Base-by-base conservation (phyloP, 2,888 invertebrate species). In the Drosophila meridiana region DNA sequence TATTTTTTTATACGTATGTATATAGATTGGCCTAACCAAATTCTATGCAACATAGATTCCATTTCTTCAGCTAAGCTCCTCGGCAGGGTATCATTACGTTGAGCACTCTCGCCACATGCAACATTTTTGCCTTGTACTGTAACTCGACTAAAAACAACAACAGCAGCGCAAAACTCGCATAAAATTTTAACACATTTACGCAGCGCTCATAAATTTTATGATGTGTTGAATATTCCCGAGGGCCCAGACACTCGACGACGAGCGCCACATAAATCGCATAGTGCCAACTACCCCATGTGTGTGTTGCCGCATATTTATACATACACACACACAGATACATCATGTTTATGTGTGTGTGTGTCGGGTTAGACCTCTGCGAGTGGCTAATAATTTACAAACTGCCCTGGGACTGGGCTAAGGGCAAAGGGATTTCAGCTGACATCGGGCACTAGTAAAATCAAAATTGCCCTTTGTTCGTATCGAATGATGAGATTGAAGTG, bases 181-280 rank as follows among this genome's bases (percentile, higher is more conserved):
- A 45, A 69, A 69, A 81, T 70, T 83, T 83, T 60, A 81, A 80
- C 74, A 77, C 78, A 66, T 81, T 76, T 72, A 64, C 78, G 74
- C 75, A 81, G 64, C 81, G 84, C 84, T 81, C 78, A 75, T 81
- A 84, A 75, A 84, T 78, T 82, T 84, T 55, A 82, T 73, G 82
- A 78, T 69, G 77, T 69, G 77, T 73, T 69, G 69, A 77, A 66
- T 66, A 61, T 69, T 57, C 69, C 82, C 57, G 36, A 63, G 65
- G 77, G 61, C 48, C 50, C 47, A 45, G 50, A 38, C 52, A 59
- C 56, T 62, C 36, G 28, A 45, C 58, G 34, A 52, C 50, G 47
- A 62, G 58, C 40, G 55, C 45, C 36, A 38, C 80, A 76, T 80
- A 83, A 83, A 80, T 80, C 76, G 53, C 61, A 76, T 50, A 68